Percentiles rank a stretch among this genome's conserved stretches.
These are phyloP conservation scores for Lagopus muta DNA, from an alignment of 2,113 vertebrate species.

Conservation along the genomic window DNA sequence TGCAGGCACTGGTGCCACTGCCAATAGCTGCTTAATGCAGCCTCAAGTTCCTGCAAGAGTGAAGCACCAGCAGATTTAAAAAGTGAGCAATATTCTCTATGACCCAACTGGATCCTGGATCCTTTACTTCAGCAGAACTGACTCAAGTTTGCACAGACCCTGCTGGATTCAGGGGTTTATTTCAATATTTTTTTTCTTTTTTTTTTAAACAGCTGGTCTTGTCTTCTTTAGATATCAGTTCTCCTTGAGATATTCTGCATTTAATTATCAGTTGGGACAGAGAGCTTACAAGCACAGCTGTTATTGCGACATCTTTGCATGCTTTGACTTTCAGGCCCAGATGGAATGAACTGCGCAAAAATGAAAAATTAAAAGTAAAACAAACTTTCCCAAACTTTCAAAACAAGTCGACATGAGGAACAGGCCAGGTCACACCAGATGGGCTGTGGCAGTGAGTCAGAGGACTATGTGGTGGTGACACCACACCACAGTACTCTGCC, in stretches of 20 bases:
- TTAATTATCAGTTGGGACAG: conserved; percentile 55
- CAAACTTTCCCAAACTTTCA: conserved; percentile 62
- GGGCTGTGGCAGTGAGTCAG: not conserved
- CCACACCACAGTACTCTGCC: not conserved
- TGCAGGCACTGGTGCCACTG: conserved; percentile 34
- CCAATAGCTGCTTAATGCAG: conserved; percentile 47
- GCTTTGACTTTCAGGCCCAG: conserved; percentile 45
- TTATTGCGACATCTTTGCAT: conserved; percentile 48
- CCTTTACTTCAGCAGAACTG: not conserved
- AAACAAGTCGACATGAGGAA: not conserved
- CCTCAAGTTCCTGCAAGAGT: conserved; percentile 1
- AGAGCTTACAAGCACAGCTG: conserved; percentile 36
- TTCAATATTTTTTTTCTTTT: not conserved
- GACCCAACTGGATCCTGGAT: conserved; percentile 5
- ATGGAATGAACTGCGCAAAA: conserved; percentile 44
- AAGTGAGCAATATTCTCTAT: conserved; percentile 17
- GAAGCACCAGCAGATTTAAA: conserved; percentile 63
- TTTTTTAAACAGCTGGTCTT: conserved; percentile 20
- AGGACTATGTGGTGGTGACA: not conserved
- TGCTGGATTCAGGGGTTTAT: conserved; percentile 9
- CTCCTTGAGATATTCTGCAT: conserved; percentile 44
- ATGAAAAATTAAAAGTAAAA: conserved; percentile 36
- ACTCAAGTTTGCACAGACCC: not conserved
- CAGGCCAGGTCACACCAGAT: not conserved
- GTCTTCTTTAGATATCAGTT: conserved; percentile 37